Evolutionary conservation across 2,113 vertebrate genomes (phyloP).

Genomic region (Rattus rattus): DNA sequence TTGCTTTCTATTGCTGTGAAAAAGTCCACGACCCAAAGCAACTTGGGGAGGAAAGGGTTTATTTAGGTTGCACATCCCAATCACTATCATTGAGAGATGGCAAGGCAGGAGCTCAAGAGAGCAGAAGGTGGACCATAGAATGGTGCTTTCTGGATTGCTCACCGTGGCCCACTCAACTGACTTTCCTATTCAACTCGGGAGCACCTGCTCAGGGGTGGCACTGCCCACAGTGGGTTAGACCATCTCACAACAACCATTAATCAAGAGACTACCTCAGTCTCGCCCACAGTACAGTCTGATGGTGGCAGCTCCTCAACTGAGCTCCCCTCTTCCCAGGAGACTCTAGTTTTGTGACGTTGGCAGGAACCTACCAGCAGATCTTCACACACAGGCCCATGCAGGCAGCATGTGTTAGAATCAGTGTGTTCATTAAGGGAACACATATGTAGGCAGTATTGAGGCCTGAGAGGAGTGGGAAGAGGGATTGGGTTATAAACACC

Average conservation of each 20-base stretch:
- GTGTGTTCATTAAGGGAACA: not conserved
- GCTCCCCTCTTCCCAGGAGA: not conserved
- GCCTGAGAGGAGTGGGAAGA: not conserved
- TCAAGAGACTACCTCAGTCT: not conserved
- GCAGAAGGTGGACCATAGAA: not conserved
- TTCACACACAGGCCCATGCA: not conserved
- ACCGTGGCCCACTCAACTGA: not conserved
- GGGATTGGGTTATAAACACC: not conserved
- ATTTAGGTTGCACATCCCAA: not conserved
- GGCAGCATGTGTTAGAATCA: not conserved
- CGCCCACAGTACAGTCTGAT: not conserved
- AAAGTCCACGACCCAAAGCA: not conserved
- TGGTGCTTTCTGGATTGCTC: not conserved
- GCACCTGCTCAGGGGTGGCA: no score
- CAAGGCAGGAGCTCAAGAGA: not conserved
- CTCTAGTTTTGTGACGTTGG: not conserved
- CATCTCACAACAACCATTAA: not conserved
- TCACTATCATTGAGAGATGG: not conserved
- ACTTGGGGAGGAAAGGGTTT: not conserved
- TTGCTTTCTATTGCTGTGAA: not conserved
- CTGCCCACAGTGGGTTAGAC: not conserved
- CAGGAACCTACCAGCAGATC: not conserved
- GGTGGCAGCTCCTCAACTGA: not conserved
- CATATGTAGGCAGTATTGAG: not conserved
- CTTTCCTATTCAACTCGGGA: not conserved